phyloP scores from a whole-genome alignment of 1,140 invertebrate species.

The Papilio polytes region DNA sequence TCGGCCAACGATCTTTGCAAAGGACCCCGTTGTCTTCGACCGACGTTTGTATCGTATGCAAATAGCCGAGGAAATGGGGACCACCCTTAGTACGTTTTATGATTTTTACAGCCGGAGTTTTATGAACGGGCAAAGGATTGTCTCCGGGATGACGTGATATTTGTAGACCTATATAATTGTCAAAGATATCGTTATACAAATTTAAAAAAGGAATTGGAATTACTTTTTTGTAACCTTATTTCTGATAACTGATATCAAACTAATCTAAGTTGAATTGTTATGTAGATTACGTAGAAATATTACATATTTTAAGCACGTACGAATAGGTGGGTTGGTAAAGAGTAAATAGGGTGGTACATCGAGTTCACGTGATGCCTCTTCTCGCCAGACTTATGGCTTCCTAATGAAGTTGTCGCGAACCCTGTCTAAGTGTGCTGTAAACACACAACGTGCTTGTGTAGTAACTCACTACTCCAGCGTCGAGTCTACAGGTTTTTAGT shows the following conservation, averaged over 20 bases:
- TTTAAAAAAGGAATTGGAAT: not conserved
- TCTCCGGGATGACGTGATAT: conserved; percentile 30
- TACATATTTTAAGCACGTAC: not conserved
- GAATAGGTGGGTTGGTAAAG: conserved; percentile 49
- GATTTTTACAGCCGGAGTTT: conserved; percentile 62
- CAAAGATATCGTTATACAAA: not conserved
- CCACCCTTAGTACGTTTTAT: conserved; percentile 65
- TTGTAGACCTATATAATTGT: not conserved
- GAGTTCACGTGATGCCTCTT: conserved; percentile 56
- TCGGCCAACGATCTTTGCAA: conserved; percentile 70
- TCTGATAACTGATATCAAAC: conserved; percentile 18
- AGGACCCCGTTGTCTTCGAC: conserved; percentile 69
- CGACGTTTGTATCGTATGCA: conserved; percentile 76
- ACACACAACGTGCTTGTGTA: conserved; percentile 45
- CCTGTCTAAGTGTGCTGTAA: conserved; percentile 48
- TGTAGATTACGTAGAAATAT: not conserved
- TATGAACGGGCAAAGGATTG: conserved; percentile 32
- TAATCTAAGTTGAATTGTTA: conserved; percentile 3
- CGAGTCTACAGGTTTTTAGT: conserved; percentile 61
- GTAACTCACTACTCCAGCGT: conserved; percentile 33
- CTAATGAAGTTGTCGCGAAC: conserved; percentile 69
- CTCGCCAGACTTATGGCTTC: conserved; percentile 71
- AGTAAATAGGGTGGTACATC: conserved; percentile 55
- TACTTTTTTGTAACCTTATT: not conserved
- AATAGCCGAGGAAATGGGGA: conserved; percentile 72